Base-by-base conservation (phyloP, 2,888 invertebrate genomes). In the Palloptera scutellata region DNA sequence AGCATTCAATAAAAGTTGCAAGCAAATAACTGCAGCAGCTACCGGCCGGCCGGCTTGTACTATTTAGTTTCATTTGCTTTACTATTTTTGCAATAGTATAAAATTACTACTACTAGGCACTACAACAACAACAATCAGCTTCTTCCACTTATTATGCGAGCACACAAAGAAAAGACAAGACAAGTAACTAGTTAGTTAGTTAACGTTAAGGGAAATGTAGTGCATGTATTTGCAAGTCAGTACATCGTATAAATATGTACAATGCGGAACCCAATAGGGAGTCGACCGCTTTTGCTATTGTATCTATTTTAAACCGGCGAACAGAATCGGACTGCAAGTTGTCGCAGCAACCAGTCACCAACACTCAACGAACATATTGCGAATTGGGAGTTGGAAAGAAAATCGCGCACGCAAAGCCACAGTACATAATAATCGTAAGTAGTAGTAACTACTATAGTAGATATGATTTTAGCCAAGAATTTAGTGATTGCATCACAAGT, bases 231-330 rank as follows among this genome's bases (percentile, higher is more conserved):
- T 11, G 48, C 30, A 60, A 6, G 48, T 20, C 13, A 48, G 3
- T 20, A 51, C 51, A n/a, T 52, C 19, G 17, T 17, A 52, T 52
- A n/a, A n/a, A n/a, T n/a, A n/a, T n/a, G n/a, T n/a, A n/a, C 52
- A n/a, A 52, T 30, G 30, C 30, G 30, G 30, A 30, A 30, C 30
- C 30, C 30, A 30, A 30, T 30, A 30, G 30, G 30, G 30, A 51
- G 53, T 53, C 52, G 59, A 65, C 60, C 30, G 78, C 77, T 83
- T 82, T 83, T 82, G 77, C 83, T 83, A 83, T 83, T 81, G 80
- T 79, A 80, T 81, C 83, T 83, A 83, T 82, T 83, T 76, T 74
- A 72, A 83, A 75, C 82, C 79, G 83, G 83, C 79, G 79, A 75
- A 74, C 83, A 83, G 83, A 77, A 81, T 74, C 61, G 19, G 42